These are phyloP conservation scores for Saxidomus purpurata DNA, from an alignment of 1,140 invertebrate species.

Conservation along the genomic window DNA sequence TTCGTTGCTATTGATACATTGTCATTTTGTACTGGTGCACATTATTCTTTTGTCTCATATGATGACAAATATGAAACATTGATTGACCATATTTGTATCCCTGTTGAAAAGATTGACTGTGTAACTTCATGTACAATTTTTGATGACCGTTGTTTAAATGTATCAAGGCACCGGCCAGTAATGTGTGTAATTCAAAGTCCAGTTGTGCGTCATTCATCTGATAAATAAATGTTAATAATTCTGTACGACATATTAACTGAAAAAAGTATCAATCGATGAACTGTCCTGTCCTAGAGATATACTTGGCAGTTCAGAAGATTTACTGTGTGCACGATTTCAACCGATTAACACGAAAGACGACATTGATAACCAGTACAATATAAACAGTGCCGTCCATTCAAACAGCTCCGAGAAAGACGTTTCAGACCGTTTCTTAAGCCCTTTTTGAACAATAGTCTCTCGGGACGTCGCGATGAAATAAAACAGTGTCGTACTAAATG, in stretches of 20 bases:
- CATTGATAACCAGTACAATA: not conserved
- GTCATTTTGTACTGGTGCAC: constrained; percentile 12
- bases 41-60: constrained; percentile 37
- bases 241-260: constrained; percentile 5
- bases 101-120: constrained; percentile 3
- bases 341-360: not conserved
- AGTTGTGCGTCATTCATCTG: not conserved
- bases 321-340: not conserved
- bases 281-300: not conserved
- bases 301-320: not conserved
- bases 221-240: too few species aligned
- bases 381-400: not conserved
- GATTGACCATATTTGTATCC: constrained; percentile 50
- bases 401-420: not conserved
- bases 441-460: not conserved
- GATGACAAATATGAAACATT: constrained; percentile 24
- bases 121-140: not conserved
- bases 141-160: constrained; percentile 54
- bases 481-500: not conserved
- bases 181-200: not conserved
- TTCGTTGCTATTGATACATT: not conserved
- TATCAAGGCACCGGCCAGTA: constrained; percentile 35
- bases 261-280: not conserved
- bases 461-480: not conserved
- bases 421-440: constrained; percentile 25